Conservation (phyloP, 1,140 invertebrate genomes). For the Zaprionus lachaisei region DNA sequence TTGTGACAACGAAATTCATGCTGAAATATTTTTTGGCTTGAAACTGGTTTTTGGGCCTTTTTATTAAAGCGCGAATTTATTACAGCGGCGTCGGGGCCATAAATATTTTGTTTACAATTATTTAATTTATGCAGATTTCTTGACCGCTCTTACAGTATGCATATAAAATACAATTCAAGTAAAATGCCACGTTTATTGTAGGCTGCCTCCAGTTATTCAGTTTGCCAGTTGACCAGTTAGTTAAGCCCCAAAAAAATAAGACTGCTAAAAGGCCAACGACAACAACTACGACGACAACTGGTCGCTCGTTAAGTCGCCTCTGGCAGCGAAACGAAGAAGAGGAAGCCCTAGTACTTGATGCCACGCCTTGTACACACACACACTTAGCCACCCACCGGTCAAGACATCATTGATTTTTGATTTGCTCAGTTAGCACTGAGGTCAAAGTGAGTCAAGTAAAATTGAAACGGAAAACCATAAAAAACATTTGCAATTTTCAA, state of each 20-base stretch:
- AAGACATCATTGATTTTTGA: conserved; percentile 70
- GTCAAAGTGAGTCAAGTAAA: conserved; percentile 65
- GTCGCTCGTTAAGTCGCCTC: conserved; percentile 52
- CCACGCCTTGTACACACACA: conserved; percentile 31
- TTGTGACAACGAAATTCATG: conserved; percentile 77
- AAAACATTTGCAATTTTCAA: conserved; percentile 53
- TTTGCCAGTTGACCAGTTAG: conserved; percentile 44
- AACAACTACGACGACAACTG: conserved; percentile 34
- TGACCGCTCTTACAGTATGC: conserved; percentile 57
- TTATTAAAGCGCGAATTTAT: conserved; percentile 79
- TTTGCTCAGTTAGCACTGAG: conserved; percentile 39
- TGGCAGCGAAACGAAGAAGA: conserved; percentile 19
- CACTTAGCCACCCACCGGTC: conserved; percentile 5
- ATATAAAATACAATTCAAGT: conserved; percentile 47
- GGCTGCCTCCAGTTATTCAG: conserved; percentile 40
- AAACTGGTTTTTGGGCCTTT: conserved; percentile 65
- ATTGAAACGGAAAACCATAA: conserved; percentile 57
- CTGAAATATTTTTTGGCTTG: conserved; percentile 67
- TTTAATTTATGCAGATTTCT: conserved; percentile 80
- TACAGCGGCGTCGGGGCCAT: conserved; percentile 71
- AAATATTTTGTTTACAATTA: conserved; percentile 83
- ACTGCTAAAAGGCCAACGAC: conserved; percentile 58
- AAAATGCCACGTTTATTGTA: conserved; percentile 67
- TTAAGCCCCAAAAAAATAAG: conserved; percentile 33
- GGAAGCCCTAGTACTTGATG: conserved; percentile 76